These are phyloP conservation scores for Pyrocoelia pectoralis DNA, from an alignment of 2,888 invertebrate species.

Conservation along the genomic window DNA sequence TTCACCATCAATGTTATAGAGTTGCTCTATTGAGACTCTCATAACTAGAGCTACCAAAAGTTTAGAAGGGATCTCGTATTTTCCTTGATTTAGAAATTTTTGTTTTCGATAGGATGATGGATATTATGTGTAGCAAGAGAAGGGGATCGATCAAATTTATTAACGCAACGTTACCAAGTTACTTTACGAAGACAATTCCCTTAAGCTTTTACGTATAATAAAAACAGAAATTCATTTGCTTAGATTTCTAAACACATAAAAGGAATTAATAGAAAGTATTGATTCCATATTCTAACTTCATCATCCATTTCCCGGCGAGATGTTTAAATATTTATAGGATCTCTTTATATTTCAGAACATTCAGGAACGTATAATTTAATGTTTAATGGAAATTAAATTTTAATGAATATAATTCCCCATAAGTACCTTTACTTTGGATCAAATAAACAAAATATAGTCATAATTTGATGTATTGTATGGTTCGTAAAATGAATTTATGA, in stretches of 20 bases:
- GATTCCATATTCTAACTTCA: background rate
- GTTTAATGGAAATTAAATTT: conserved; percentile 10
- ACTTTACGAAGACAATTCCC: too few relatives aligned
- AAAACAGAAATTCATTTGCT: too few relatives aligned
- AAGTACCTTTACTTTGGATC: background rate
- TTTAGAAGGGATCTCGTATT: background rate
- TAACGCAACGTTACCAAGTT: background rate
- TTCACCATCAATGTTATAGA: background rate
- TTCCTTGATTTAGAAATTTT: background rate
- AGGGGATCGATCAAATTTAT: background rate
- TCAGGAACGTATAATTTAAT: conserved; percentile 9
- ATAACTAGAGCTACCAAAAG: background rate
- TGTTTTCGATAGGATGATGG: conserved; percentile 1
- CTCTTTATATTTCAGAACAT: conserved; percentile 10
- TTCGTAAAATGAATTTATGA: background rate
- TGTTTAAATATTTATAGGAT: conserved; percentile 9
- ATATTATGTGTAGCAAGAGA: background rate
- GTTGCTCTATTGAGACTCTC: background rate
- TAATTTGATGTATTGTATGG: background rate
- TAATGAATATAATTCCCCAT: conserved; percentile 5
- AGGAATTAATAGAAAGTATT: conserved; percentile 4
- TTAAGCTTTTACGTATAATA: too few relatives aligned
- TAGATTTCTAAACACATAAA: background rate
- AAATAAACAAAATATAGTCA: conserved; percentile 6
- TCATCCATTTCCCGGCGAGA: background rate